Base-by-base conservation (phyloP, 2,888 invertebrate species). In the Calameuta pallipes region DNA sequence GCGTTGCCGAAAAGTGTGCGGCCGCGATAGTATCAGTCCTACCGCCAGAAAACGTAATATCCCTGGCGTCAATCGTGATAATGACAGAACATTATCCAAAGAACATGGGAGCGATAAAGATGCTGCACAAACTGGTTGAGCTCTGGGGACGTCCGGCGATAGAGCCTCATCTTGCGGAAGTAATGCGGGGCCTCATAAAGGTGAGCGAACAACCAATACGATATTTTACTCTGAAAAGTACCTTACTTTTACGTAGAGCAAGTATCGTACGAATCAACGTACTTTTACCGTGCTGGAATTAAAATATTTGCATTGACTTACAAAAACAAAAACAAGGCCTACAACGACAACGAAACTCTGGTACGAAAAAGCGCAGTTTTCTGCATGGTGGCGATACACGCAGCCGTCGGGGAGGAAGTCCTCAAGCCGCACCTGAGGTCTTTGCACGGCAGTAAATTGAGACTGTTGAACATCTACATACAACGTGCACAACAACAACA, bases 341-440 rank as follows among this genome's bases (percentile, higher is more conserved):
- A 98, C 78, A 98, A 99, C 90, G 97, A 98, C 91, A 93, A 94
- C 78, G 97, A 98, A 92, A 98, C 98, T 77, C 95, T 97, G 83
- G 98, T 99, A 36, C 94, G 99, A 75, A 99, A 99, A 92, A 98
- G 98, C 85, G 97, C 98, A 15, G 98, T 99, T 31, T 98, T 99
- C 93, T 98, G 98, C 89, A 97, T 99, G 95, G 99, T 99, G 6
- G 97, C 98, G 74, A 94, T 99, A 86, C 97, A 99, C 88, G 94
- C 96, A 89, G 95, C 96, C 70, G 95, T 98, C 12, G 98, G 98
- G 0, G 97, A 98, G 89, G 96, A 96, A 36, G 93, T 95, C 69
- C 94, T 98, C 91, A 94, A 95, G 87, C 97, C 97, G 4, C 96
- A 97, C 90, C 94, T 98, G 80, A 93, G 94, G 71, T 94, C 95